These are phyloP conservation scores for Lethenteron reissneri DNA, from an alignment of 2,113 vertebrate species.

Conservation along the genomic window DNA sequence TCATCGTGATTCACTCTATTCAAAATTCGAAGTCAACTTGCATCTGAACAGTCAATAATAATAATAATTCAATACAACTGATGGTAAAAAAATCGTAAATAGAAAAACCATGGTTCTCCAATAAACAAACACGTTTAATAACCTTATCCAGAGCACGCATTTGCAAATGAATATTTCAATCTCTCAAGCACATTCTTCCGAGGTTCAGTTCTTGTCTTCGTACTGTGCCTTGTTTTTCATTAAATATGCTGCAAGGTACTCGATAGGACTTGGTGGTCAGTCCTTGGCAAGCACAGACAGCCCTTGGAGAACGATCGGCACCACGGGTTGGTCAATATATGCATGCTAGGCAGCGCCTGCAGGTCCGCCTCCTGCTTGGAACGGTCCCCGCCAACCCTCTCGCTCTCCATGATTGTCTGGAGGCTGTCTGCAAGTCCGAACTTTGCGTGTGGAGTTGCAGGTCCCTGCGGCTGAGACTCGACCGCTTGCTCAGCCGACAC, in stretches of 20 bases:
- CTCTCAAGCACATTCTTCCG: too few species aligned
- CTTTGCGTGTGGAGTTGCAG: constrained; percentile 72
- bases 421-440: constrained; percentile 75
- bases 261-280: constrained; percentile 86
- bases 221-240: constrained; percentile 96
- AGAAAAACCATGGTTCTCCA: too few species aligned
- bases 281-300: constrained; percentile 90
- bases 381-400: constrained; percentile 64
- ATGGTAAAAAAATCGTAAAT: too few species aligned
- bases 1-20: too few species aligned
- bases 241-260: constrained; percentile 81
- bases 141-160: too few species aligned
- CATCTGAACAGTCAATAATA: too few species aligned
- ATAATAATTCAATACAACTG: too few species aligned
- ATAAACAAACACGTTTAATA: too few species aligned
- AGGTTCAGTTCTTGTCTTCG: constrained; percentile 55
- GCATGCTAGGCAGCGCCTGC: constrained; percentile 72
- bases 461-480: constrained; percentile 25
- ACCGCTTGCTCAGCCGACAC: too few species aligned
- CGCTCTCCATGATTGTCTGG: constrained; percentile 75
- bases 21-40: too few species aligned
- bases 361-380: constrained; percentile 92
- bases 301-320: constrained; percentile 84
- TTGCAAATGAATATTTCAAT: too few species aligned
- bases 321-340: constrained; percentile 93